phyloP scores from a whole-genome alignment of 2,113 vertebrate genomes.

The Anser cygnoides region DNA sequence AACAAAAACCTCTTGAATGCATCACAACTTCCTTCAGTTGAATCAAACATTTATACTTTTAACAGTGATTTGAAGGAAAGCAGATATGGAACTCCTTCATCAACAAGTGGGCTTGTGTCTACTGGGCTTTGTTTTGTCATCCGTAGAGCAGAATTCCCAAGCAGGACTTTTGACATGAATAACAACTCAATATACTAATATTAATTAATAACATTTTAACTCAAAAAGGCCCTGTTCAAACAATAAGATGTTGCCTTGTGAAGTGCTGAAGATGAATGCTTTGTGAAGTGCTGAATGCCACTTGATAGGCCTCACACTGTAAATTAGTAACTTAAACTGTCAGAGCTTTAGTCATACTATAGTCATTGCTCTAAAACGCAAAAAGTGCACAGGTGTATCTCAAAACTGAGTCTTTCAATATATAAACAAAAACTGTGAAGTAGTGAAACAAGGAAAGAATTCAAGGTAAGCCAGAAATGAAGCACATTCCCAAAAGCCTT shows the following conservation, averaged over 20 bases:
- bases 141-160: not conserved
- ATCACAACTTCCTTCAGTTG: not conserved
- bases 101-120: not conserved
- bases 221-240: not conserved
- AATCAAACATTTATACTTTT: not conserved
- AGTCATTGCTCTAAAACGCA: not conserved
- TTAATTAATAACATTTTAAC: not conserved
- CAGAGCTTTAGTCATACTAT: not conserved
- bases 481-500: not conserved
- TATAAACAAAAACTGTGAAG: not conserved
- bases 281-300: not conserved
- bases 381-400: not conserved
- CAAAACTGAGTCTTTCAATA: not conserved
- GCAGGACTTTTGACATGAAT: not conserved
- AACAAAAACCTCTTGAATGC: not conserved
- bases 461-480: not conserved
- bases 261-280: not conserved
- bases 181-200: not conserved
- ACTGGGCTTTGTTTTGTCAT: not conserved
- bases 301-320: not conserved
- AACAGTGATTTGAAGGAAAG: not conserved
- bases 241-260: not conserved
- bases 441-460: not conserved
- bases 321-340: not conserved
- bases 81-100: not conserved